Evolutionary conservation across 2,797 vertebrate species (phyloP).

Genomic region (Catharus ustulatus): DNA sequence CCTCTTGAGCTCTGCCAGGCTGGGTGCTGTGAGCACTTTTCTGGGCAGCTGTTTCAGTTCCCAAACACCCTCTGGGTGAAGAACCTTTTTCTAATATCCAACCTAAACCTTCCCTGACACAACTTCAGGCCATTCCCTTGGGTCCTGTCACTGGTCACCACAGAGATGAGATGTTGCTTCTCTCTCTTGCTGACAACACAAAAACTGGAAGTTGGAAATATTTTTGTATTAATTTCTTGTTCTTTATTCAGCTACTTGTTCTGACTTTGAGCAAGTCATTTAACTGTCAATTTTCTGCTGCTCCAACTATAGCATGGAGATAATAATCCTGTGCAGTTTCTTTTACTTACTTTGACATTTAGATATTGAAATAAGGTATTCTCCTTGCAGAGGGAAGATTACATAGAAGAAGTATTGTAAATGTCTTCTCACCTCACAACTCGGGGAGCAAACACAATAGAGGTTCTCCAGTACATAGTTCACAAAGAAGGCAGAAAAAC

Average conservation of each 20-base stretch:
- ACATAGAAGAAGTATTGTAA: neutral
- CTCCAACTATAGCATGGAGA: neutral
- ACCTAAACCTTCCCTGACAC: neutral
- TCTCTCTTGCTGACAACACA: neutral
- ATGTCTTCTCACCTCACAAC: slow-evolving; percentile 11
- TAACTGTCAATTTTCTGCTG: slow-evolving; percentile 39
- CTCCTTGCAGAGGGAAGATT: neutral
- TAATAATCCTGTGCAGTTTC: slow-evolving; percentile 26
- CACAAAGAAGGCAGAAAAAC: neutral
- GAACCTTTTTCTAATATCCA: neutral
- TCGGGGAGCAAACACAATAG: neutral
- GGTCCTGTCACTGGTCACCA: neutral
- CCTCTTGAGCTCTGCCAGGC: neutral
- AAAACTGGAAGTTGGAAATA: neutral
- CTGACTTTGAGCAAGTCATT: slow-evolving; percentile 29
- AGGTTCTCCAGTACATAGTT: neutral
- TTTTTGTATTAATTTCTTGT: slow-evolving; percentile 3
- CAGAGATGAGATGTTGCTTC: neutral
- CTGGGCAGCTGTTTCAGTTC: neutral
- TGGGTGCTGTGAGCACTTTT: neutral
- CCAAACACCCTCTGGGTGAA: neutral
- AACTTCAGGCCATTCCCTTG: neutral
- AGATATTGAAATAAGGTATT: neutral
- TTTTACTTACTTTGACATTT: slow-evolving; percentile 45
- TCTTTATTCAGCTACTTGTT: neutral